A percentile compares a stretch with the other conserved stretches of the same genome.
Conservation (phyloP, 2,888 invertebrate species). For the Cheilosia grossa region DNA sequence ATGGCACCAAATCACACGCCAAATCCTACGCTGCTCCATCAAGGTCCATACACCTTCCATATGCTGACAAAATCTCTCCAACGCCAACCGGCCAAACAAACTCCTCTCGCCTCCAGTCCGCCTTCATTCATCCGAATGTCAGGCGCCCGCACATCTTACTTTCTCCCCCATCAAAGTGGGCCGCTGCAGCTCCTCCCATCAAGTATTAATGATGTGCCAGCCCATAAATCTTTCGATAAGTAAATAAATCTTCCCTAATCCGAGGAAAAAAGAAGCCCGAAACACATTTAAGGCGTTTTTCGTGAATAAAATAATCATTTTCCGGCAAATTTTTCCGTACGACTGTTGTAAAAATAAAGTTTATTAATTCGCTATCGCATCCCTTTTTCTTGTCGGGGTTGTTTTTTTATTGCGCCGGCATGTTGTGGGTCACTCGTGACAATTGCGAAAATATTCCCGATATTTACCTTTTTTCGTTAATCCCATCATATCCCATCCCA, state of each 20-base stretch:
- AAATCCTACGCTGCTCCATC: no score
- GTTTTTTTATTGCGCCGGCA: background rate
- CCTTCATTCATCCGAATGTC: background rate
- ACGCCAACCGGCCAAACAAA: no score
- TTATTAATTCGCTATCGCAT: background rate
- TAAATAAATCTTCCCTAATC: constrained; percentile 19
- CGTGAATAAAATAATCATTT: constrained; percentile 28
- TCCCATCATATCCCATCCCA: background rate
- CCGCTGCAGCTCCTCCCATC: background rate
- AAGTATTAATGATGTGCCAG: constrained; percentile 12
- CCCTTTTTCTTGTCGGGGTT: background rate
- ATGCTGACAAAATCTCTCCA: no score
- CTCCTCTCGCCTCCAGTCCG: no score
- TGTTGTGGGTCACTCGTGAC: background rate
- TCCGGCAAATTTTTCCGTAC: background rate
- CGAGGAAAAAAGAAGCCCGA: background rate
- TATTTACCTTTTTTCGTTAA: background rate
- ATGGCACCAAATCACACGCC: no score
- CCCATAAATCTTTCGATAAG: constrained; percentile 20
- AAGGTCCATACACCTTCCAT: no score
- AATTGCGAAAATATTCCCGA: background rate
- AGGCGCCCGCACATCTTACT: background rate
- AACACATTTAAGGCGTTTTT: constrained; percentile 24
- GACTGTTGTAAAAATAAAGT: background rate
- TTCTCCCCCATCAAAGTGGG: background rate